Evolutionary conservation across 37 sponge, comb jelly and placozoan species (phyloP).

Genomic region (Chondrosia reniformis): DNA sequence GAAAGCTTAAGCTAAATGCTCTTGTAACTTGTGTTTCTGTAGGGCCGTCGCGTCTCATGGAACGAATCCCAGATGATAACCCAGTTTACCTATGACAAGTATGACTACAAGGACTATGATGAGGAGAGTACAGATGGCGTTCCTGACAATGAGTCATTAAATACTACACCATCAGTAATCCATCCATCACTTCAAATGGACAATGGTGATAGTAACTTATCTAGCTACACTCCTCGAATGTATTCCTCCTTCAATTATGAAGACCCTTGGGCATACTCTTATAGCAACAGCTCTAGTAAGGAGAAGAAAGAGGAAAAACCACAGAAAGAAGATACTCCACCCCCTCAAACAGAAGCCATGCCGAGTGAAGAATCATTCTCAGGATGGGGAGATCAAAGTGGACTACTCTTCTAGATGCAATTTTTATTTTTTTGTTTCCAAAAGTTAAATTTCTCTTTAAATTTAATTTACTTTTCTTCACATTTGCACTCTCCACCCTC

Average conservation of each 20-base stretch:
- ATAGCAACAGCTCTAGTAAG: background rate
- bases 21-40: too few species aligned
- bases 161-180: background rate
- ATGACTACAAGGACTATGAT: conserved; percentile 70
- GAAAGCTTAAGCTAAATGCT: too few species aligned
- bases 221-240: background rate
- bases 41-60: conserved; percentile 50
- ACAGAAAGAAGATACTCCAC: background rate
- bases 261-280: conserved; percentile 10
- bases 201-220: background rate
- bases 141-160: too few species aligned
- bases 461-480: too few species aligned
- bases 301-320: background rate
- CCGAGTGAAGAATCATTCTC: background rate
- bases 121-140: conserved; percentile 9
- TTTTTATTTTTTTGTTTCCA: too few species aligned
- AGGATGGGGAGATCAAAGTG: background rate
- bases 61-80: conserved; percentile 32
- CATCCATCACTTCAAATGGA: background rate
- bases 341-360: background rate
- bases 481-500: too few species aligned
- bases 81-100: conserved; percentile 60
- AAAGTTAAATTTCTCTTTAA: too few species aligned
- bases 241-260: background rate
- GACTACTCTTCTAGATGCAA: too few species aligned